Percentiles rank a stretch among this genome's conserved stretches.
These are phyloP conservation scores for Thysanoteuthis rhombus DNA, from an alignment of 2,888 invertebrate species.

Conservation along the genomic window DNA sequence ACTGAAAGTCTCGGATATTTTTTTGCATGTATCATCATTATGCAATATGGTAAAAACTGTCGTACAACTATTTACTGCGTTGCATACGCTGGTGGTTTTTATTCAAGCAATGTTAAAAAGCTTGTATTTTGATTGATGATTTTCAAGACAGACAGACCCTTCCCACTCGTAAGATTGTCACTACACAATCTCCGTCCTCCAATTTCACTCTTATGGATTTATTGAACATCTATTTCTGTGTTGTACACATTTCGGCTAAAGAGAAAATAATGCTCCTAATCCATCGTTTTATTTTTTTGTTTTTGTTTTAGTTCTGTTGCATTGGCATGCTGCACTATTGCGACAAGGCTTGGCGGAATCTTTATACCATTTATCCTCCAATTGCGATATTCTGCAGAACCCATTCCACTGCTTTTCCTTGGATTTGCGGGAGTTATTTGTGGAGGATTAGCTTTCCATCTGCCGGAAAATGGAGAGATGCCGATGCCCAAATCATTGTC, in stretches of 20 bases:
- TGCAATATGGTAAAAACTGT: too few relatives aligned
- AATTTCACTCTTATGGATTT: too few relatives aligned
- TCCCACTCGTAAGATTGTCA: too few relatives aligned
- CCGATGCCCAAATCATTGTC: not conserved
- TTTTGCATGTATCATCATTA: too few relatives aligned
- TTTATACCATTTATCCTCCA: not conserved
- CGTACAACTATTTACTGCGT: too few relatives aligned
- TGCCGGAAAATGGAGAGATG: not conserved
- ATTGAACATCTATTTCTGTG: not conserved
- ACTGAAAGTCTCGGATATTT: too few relatives aligned
- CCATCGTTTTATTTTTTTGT: not conserved
- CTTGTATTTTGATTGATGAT: too few relatives aligned
- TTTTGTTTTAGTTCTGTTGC: not conserved
- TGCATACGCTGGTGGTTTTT: too few relatives aligned
- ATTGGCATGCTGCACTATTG: not conserved
- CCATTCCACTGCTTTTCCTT: not conserved
- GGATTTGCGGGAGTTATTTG: not conserved
- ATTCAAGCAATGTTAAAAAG: too few relatives aligned
- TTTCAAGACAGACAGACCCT: too few relatives aligned
- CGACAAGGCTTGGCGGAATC: not conserved
- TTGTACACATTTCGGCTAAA: not conserved
- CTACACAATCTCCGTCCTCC: too few relatives aligned
- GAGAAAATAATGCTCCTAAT: not conserved
- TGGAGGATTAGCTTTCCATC: slow-evolving; percentile 12
- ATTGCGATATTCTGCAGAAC: not conserved